Conservation (phyloP, 2,113 vertebrate genomes). For the Hymenochirus boettgeri region DNA sequence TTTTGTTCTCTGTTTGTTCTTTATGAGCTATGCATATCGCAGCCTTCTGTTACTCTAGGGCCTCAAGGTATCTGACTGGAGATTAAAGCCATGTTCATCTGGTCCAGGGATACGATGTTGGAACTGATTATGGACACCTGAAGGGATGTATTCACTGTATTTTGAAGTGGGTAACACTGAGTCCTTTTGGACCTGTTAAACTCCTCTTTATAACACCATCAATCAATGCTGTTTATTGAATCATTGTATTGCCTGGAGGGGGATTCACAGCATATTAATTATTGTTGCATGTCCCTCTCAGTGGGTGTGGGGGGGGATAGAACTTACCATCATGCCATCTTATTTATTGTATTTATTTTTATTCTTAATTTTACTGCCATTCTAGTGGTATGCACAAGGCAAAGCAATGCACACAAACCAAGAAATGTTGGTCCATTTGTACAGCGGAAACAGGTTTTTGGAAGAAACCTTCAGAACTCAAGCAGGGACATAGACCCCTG, state of each 20-base stretch:
- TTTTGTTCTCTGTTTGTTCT: conserved; percentile 16
- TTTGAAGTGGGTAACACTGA: background rate
- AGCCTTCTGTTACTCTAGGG: conserved; percentile 4
- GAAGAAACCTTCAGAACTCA: background rate
- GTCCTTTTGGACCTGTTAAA: background rate
- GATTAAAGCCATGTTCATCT: conserved; percentile 34
- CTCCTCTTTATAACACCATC: background rate
- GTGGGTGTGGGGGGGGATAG: background rate
- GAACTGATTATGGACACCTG: background rate
- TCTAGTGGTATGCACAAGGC: conserved; percentile 16
- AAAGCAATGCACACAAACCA: conserved; percentile 1
- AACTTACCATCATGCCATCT: background rate
- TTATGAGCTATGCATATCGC: conserved; percentile 29
- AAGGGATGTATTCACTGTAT: background rate
- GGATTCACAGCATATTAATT: background rate
- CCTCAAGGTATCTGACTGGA: conserved; percentile 5
- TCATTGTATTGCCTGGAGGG: background rate
- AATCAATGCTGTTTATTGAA: background rate
- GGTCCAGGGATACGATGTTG: conserved; percentile 3
- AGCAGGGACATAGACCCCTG: background rate
- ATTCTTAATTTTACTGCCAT: conserved; percentile 17
- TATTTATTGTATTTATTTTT: conserved; percentile 38
- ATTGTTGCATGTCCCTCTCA: background rate
- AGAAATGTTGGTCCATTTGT: conserved; percentile 4
- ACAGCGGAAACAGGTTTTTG: background rate